A percentile compares a stretch with the other conserved stretches of the same genome.
Evolutionary conservation across 2,113 vertebrate species (phyloP).

Genomic region (Oryzias celebensis): DNA sequence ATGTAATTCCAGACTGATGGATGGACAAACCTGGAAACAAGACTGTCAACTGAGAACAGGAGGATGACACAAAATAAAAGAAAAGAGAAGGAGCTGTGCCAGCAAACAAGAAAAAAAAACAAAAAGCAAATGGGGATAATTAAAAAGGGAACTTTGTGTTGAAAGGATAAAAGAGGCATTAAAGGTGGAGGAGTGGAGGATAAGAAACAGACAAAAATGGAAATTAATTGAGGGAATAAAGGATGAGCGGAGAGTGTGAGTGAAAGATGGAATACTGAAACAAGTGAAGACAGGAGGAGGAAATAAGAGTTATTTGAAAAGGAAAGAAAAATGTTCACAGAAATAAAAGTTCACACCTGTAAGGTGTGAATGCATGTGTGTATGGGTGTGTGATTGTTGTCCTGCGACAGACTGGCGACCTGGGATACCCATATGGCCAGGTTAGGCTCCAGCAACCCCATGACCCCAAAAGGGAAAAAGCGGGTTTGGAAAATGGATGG

Average conservation of each 20-base stretch:
- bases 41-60: constrained; percentile 44
- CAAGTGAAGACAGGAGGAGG: constrained; percentile 53
- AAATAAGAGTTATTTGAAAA: constrained; percentile 63
- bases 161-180: constrained; percentile 52
- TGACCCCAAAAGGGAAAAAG: no score
- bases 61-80: constrained; percentile 36
- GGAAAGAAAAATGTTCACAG: constrained; percentile 34
- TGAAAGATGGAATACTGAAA: constrained; percentile 48
- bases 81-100: constrained; percentile 25
- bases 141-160: constrained; percentile 39
- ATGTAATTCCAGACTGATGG: constrained; percentile 36
- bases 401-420: no score
- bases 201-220: constrained; percentile 63
- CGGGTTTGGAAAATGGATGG: no score
- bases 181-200: constrained; percentile 36
- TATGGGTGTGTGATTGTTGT: no score
- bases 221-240: constrained; percentile 61
- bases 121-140: constrained; percentile 44
- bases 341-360: no score
- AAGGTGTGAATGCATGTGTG: no score
- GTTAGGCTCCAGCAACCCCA: no score
- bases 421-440: no score
- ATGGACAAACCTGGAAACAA: constrained; percentile 26
- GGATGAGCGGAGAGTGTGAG: constrained; percentile 41
- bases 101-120: constrained; percentile 20